These are phyloP conservation scores for Rhegmatorhina hoffmannsi DNA, from an alignment of 2,113 vertebrate genomes.

Conservation along the genomic window DNA sequence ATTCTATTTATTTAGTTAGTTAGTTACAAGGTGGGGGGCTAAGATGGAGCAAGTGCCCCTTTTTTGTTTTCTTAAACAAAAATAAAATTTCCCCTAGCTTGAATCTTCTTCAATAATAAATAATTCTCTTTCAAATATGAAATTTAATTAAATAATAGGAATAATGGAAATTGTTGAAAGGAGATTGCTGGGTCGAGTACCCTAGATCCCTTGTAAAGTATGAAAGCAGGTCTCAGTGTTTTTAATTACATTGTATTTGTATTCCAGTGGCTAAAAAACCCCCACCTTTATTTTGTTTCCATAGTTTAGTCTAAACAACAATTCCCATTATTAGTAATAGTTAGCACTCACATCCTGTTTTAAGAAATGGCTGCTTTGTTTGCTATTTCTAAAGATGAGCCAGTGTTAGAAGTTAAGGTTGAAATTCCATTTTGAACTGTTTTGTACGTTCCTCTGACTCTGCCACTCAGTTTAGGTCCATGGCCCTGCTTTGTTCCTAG, in stretches of 20 bases:
- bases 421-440: background rate
- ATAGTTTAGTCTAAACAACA: background rate
- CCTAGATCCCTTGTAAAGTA: background rate
- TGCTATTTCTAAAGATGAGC: background rate
- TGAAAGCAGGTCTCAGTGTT: background rate
- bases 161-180: constrained; percentile 39
- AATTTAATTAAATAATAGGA: constrained; percentile 45
- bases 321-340: background rate
- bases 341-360: background rate
- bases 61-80: constrained; percentile 22
- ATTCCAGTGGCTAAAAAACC: background rate
- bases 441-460: background rate
- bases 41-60: background rate
- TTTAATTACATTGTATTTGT: background rate
- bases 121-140: constrained; percentile 5
- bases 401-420: background rate
- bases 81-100: background rate
- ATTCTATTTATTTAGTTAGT: constrained; percentile 58
- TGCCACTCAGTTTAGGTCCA: background rate
- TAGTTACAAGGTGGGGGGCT: background rate
- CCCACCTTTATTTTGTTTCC: background rate
- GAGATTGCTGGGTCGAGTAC: background rate
- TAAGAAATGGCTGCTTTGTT: background rate
- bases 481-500: background rate
- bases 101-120: constrained; percentile 27